Base-by-base conservation (phyloP, 2,888 invertebrate species). In the Tetrapedia diversipes region DNA sequence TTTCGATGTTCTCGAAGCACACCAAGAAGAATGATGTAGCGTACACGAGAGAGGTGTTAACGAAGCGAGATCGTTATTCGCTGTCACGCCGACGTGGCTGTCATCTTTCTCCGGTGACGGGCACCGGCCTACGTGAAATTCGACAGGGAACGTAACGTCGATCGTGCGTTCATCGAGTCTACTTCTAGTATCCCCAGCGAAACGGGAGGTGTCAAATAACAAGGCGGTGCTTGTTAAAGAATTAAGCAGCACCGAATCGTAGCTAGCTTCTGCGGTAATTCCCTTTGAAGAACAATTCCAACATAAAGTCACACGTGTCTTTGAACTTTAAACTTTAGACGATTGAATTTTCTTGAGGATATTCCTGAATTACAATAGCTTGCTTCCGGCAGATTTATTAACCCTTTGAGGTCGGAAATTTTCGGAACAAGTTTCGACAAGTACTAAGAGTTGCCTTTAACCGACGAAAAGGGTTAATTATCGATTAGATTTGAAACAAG, bases 31-130 rank as follows among this genome's bases (percentile, higher is more conserved):
- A 67, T 72, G 72, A 68, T 72, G 63, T 59, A 47, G n/a, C n/a
- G n/a, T n/a, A n/a, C n/a, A n/a, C n/a, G n/a, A 63, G 72, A 41
- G 67, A 34, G 59, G 32, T 53, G 67, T 59, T 73, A 73, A 77
- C 77, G 77, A 77, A 68, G 59, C 47, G 16, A 39, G 71, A 67
- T 76, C 76, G 76, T 76, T 76, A 72, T 22, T 71, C 72, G 61
- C 72, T 76, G 76, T 61, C 75, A 75, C 70, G 65, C 32, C 60
- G 69, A 74, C 57, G 51, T 22, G 34, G 57, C 67, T 56, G 74
- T 69, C 74, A 53, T 71, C 51, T 32, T 39, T 41, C 51, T 37
- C 34, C 39, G 14, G 14, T n/a, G 63, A 22, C 49, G 43, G 56
- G 37, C 39, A 14, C 32, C 51, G 61, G n/a, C n/a, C 41, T 49